phyloP scores from a whole-genome alignment of 2,888 invertebrate genomes.

The Colletes collaris region DNA sequence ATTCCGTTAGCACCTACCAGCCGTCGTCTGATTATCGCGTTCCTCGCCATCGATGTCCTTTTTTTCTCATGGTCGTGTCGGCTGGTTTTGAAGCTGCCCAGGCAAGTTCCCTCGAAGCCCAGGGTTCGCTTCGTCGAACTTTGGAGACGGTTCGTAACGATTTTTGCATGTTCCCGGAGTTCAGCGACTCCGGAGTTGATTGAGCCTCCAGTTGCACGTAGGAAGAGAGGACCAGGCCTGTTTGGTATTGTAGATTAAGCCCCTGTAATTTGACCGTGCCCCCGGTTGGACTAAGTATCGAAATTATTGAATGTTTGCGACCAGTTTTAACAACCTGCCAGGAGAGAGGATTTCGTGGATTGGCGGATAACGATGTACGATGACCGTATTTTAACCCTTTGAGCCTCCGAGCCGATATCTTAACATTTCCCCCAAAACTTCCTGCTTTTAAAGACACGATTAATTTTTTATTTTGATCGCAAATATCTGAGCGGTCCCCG shows the following conservation, averaged over 20 bases:
- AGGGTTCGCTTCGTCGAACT: background rate
- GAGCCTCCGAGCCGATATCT: too few species aligned
- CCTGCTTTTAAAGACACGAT: too few species aligned
- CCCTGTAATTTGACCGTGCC: slow-evolving; percentile 5
- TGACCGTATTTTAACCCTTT: too few species aligned
- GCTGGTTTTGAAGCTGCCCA: background rate
- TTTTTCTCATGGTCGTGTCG: background rate
- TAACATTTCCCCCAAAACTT: too few species aligned
- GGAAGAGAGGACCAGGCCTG: background rate
- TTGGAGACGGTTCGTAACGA: slow-evolving; percentile 16
- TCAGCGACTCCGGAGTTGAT: slow-evolving; percentile 23
- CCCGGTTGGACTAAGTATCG: slow-evolving; percentile 1
- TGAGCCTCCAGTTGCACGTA: background rate
- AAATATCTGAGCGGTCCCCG: too few species aligned
- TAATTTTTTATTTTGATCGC: too few species aligned
- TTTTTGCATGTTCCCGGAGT: slow-evolving; percentile 8
- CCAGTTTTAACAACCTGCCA: too few species aligned
- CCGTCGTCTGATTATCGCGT: slow-evolving; percentile 38
- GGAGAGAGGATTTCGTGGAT: too few species aligned
- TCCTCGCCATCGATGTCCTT: background rate
- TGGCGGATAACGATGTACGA: too few species aligned
- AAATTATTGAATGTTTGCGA: background rate
- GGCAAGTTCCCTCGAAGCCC: background rate
- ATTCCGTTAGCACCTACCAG: slow-evolving; percentile 67
- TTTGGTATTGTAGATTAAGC: background rate